phyloP scores from a whole-genome alignment of 2,797 vertebrate genomes.

The Gadopsis bispinosus region DNA sequence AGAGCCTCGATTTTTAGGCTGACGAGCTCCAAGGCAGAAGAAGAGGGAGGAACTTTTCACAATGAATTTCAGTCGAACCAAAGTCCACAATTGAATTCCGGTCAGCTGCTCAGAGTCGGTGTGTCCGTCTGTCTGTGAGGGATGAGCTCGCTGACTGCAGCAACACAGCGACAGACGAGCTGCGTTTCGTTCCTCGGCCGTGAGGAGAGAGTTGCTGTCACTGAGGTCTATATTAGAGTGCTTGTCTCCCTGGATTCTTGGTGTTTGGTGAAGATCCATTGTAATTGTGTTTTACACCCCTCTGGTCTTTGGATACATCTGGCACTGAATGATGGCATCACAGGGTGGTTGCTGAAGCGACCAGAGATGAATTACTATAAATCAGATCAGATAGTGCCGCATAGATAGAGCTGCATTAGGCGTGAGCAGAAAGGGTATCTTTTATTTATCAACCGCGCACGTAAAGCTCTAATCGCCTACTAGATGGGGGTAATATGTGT shows the following conservation, averaged over 20 bases:
- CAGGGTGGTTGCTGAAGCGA: constrained; percentile 55
- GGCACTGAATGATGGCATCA: constrained; percentile 57
- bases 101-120: constrained; percentile 30
- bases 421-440: constrained; percentile 44
- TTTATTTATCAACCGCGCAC: constrained; percentile 64
- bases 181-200: constrained; percentile 41
- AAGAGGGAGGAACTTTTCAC: constrained; percentile 60
- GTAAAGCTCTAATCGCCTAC: constrained; percentile 43
- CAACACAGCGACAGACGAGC: constrained; percentile 41
- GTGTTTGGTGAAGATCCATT: constrained; percentile 30
- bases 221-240: constrained; percentile 30
- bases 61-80: constrained; percentile 45
- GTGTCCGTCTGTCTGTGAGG: constrained; percentile 28
- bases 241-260: constrained; percentile 34
- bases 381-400: constrained; percentile 57
- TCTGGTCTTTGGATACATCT: constrained; percentile 43
- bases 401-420: constrained; percentile 21
- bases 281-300: constrained; percentile 63
- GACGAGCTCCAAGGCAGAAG: constrained; percentile 25
- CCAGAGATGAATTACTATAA: constrained; percentile 51
- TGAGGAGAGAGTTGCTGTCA: constrained; percentile 49
- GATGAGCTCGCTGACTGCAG: constrained; percentile 44
- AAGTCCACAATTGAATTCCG: constrained; percentile 57
- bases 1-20: constrained; percentile 34
- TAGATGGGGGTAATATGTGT: constrained; percentile 50